Evolutionary conservation across 1,140 invertebrate genomes (phyloP).

Genomic region (Drosophila guanche): DNA sequence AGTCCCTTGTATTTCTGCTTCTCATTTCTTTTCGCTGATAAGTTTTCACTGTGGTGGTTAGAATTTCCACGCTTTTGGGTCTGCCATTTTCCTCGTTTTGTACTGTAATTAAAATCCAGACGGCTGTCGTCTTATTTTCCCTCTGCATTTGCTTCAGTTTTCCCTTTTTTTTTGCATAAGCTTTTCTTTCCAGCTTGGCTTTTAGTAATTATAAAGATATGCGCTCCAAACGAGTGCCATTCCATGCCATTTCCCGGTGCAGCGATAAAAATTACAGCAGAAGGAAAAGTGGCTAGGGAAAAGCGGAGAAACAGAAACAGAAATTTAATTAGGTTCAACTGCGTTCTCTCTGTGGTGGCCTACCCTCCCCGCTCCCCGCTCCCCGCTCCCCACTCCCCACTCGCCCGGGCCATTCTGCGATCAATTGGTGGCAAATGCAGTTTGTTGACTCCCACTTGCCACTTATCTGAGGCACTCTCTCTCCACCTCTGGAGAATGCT

Average conservation of each 20-base stretch:
- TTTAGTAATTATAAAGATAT: conserved; percentile 77
- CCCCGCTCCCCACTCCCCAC: not conserved
- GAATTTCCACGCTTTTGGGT: conserved; percentile 51
- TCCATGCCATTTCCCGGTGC: conserved; percentile 40
- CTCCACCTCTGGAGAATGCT: conserved; percentile 2
- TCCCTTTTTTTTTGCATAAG: conserved; percentile 11
- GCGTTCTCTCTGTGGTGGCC: conserved; percentile 12
- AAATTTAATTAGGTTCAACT: conserved; percentile 77
- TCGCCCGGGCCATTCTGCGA: conserved; percentile 11
- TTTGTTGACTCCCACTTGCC: conserved; percentile 52
- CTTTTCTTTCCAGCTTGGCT: conserved; percentile 15
- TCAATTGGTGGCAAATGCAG: conserved; percentile 70
- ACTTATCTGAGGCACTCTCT: conserved; percentile 33
- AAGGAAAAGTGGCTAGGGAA: conserved; percentile 11
- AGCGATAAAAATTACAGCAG: conserved; percentile 50
- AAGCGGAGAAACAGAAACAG: conserved; percentile 15
- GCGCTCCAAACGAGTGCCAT: conserved; percentile 60
- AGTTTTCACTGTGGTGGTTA: conserved; percentile 63
- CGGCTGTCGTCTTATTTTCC: conserved; percentile 50
- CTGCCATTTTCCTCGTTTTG: conserved; percentile 34
- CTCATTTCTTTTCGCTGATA: conserved; percentile 30
- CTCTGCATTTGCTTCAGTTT: conserved; percentile 32
- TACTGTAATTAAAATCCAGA: conserved; percentile 79
- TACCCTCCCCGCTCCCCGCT: not conserved
- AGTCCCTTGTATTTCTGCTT: conserved; percentile 34